phyloP scores from a whole-genome alignment of 2,113 vertebrate genomes.

The Notechis scutatus region DNA sequence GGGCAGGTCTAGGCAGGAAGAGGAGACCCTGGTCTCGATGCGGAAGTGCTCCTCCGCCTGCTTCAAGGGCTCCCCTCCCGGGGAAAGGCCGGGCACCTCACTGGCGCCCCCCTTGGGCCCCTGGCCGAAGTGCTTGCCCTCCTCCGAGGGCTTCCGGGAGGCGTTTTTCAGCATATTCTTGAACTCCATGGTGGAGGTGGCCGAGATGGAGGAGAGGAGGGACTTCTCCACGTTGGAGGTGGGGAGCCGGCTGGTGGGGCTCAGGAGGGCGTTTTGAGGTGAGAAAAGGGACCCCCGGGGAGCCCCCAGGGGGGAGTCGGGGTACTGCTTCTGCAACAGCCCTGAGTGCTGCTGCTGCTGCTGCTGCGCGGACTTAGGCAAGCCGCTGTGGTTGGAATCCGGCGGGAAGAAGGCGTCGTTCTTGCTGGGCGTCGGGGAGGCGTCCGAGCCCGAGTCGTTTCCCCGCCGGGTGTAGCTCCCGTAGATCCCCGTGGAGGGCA shows the following conservation, averaged over 20 bases:
- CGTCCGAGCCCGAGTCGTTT: conserved; percentile 62
- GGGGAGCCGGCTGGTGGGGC: conserved; percentile 47
- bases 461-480: conserved; percentile 65
- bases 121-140: conserved; percentile 68
- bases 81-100: conserved; percentile 44
- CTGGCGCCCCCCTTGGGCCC: conserved; percentile 44
- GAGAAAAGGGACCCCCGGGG: conserved; percentile 70
- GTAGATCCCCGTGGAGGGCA: conserved; percentile 65
- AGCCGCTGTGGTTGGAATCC: conserved; percentile 69
- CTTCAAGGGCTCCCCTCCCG: conserved; percentile 43
- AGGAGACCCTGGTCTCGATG: conserved; percentile 90
- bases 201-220: conserved; percentile 64
- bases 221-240: conserved; percentile 60
- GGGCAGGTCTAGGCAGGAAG: conserved; percentile 71
- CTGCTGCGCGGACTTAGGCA: conserved; percentile 50
- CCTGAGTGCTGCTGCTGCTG: conserved; percentile 47
- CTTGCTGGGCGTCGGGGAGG: conserved; percentile 69
- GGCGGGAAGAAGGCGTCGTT: conserved; percentile 70
- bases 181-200: conserved; percentile 78
- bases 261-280: conserved; percentile 56
- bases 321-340: conserved; percentile 70
- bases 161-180: conserved; percentile 84
- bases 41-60: conserved; percentile 81
- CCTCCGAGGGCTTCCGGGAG: conserved; percentile 73
- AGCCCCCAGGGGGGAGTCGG: conserved; percentile 67